Percentiles rank a stretch among this genome's conserved stretches.
Conservation (phyloP, 2,888 invertebrate genomes). For the Agonopterix arenella region DNA sequence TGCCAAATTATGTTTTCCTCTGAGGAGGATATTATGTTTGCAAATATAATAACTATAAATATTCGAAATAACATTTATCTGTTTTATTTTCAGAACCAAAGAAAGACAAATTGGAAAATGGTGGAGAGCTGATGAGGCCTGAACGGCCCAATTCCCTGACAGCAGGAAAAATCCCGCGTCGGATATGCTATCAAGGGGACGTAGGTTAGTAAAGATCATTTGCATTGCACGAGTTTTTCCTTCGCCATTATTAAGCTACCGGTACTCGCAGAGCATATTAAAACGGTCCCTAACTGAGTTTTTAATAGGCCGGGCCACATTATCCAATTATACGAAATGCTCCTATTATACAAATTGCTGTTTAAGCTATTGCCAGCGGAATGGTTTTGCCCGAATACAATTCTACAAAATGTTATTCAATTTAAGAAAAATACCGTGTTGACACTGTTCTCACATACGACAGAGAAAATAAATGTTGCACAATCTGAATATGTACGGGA, state of each 20-base stretch:
- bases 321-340: constrained; percentile 8
- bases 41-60: background rate
- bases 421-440: too few species aligned
- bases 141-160: constrained; percentile 89
- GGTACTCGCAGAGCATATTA: constrained; percentile 5
- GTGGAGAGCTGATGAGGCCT: constrained; percentile 77
- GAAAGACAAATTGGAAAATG: constrained; percentile 93
- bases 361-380: background rate
- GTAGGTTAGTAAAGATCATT: constrained; percentile 40
- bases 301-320: constrained; percentile 5
- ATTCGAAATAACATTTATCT: background rate
- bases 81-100: constrained; percentile 87
- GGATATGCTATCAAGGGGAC: constrained; percentile 89
- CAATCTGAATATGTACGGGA: too few species aligned
- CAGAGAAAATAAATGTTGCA: too few species aligned
- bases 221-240: background rate
- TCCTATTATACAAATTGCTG: constrained; percentile 3
- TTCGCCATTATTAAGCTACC: constrained; percentile 1
- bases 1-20: background rate
- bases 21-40: background rate
- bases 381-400: too few species aligned
- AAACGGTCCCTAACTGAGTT: constrained; percentile 3
- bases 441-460: too few species aligned
- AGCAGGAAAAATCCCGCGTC: constrained; percentile 84
- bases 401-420: too few species aligned